phyloP scores from a whole-genome alignment of 2,888 invertebrate genomes.

The Neuroscelio doddi region DNA sequence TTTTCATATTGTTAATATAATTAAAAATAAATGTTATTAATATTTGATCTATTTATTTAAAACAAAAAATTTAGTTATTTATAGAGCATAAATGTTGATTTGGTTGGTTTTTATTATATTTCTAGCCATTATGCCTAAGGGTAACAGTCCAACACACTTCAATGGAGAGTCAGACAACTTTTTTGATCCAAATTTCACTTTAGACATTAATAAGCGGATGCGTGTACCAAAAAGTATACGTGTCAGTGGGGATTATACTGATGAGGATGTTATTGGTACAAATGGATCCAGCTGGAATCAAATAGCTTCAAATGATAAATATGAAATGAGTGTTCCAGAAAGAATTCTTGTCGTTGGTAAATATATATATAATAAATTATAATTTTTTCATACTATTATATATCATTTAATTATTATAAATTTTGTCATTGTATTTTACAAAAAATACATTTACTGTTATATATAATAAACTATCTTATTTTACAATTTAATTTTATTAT shows the following conservation, averaged over 20 bases:
- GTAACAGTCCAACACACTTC: constrained; percentile 77
- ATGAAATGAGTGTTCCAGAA: constrained; percentile 95
- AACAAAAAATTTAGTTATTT: no score
- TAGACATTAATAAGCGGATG: constrained; percentile 87
- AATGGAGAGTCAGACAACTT: constrained; percentile 75
- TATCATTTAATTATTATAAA: neutral
- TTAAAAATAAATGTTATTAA: no score
- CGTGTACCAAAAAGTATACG: constrained; percentile 85
- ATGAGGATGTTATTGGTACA: constrained; percentile 78
- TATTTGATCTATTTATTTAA: no score
- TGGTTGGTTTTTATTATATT: no score
- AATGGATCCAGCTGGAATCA: constrained; percentile 77
- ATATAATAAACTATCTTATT: no score
- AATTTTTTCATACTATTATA: constrained; percentile 5
- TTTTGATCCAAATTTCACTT: constrained; percentile 82
- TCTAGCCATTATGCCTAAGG: constrained; percentile 74
- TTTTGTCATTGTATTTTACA: constrained; percentile 4
- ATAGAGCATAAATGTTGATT: no score
- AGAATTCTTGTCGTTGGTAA: constrained; percentile 91
- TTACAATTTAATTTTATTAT: no score
- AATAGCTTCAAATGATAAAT: constrained; percentile 75
- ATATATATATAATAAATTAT: constrained; percentile 56
- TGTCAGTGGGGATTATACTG: constrained; percentile 80
- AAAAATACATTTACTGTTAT: no score
- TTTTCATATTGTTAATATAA: no score